Base-by-base conservation (phyloP, 2,888 invertebrate species). In the Protula sp. region DNA sequence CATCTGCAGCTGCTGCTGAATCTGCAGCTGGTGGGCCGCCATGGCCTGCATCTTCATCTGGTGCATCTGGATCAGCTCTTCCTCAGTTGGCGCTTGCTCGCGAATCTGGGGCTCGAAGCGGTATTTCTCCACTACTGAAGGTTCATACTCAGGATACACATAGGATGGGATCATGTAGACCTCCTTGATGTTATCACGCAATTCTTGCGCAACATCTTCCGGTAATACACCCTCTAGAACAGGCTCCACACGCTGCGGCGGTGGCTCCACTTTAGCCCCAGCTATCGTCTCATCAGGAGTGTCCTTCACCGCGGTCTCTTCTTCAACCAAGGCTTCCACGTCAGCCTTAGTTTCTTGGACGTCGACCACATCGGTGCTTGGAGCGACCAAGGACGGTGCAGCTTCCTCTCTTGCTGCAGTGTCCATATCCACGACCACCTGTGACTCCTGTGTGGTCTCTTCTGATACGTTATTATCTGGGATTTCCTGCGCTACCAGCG, bases 121-220 rank as follows among this genome's bases (percentile, higher is more conserved):
- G 54, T 68, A 68, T 22, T 58, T 54, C 58, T 68, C 68, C 1
- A 68, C 63, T 2, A 64, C 66, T 5, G 62, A 56, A 1, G 67
- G 65, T 31, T 65, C 67, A 26, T 65, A 68, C 26, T 67, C 66
- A 1, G 67, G 67, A n/a, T 55, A 56, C 9, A 64, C 63, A 22
- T 62, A 56, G 2, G 59, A 38, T 1, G 68, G 67, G 55, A 68
- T 63, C 66, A 68, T 64, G 55, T 59, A 54, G 27, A 68, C 65
- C 45, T 68, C 68, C 52, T 68, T 68, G 50, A 67, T 60, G 55
- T 57, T 67, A 30, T 55, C 61, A n/a, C 60, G 56, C 30, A 62
- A 62, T 50, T 67, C 68, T 53, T 66, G 63, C 19, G 67, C 59
- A 9, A 61, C 54, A 3, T 48, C 55, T 52, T 67, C 66, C 31